Evolutionary conservation across 2,797 vertebrate species (phyloP).

Genomic region (Falco naumanni): DNA sequence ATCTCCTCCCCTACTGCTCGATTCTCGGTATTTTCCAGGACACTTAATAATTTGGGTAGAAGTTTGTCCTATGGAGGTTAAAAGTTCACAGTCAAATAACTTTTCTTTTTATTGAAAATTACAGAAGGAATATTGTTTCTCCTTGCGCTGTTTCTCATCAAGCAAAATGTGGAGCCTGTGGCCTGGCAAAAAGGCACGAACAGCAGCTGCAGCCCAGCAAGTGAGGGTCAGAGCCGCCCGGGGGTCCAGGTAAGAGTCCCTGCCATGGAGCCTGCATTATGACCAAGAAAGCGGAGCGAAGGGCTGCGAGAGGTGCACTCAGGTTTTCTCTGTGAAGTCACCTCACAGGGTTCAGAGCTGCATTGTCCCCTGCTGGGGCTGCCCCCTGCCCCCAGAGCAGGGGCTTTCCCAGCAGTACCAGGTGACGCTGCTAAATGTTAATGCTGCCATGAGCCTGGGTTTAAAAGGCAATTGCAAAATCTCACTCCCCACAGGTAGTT

Average conservation of each 20-base stretch:
- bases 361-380: not conserved
- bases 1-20: not conserved
- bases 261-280: not conserved
- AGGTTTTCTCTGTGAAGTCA: not conserved
- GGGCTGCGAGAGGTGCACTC: not conserved
- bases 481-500: not conserved
- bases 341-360: not conserved
- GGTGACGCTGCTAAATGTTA: not conserved
- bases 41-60: not conserved
- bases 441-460: not conserved
- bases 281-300: not conserved
- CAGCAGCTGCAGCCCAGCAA: not conserved
- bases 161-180: not conserved
- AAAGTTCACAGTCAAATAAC: slow-evolving; percentile 8
- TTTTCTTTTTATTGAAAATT: slow-evolving; percentile 12
- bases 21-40: not conserved
- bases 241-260: not conserved
- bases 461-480: not conserved
- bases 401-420: not conserved
- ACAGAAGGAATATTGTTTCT: not conserved
- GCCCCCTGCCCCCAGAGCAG: not conserved
- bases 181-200: not conserved
- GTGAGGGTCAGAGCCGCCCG: not conserved
- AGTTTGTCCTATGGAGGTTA: not conserved
- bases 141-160: not conserved